Evolutionary conservation across 2,888 invertebrate genomes (phyloP), one percentile per base, ranked within the genome.

Genomic region (Macrosoma leucophasiata): DNA sequence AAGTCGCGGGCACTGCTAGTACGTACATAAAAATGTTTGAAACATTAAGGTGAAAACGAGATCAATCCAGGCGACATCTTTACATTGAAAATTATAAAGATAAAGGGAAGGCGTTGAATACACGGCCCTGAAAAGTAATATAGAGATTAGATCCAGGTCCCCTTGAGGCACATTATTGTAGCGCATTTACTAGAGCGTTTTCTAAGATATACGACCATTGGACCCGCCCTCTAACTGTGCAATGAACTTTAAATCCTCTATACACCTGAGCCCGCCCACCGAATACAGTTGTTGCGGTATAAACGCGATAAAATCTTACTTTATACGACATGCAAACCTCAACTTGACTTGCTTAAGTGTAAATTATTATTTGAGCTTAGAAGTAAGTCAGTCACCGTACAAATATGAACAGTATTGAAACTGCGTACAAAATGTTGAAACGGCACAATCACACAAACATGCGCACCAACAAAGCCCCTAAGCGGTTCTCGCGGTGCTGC

Each of bases 221-320:
- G 64, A 50, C 55, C 68, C 79, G 69, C 79, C 79, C 64, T 67
- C 68, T 61, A 63, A 62, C 74, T 76, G 74, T 64, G 71, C 76
- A 75, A 71, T 79, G 76, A 78, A 79, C 78, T 78, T 78, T 77
- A 77, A 75, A 76, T 69, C 67, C 73, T 65, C 69, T 64, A 63
- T 55, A 67, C 73, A 78, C 78, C 78, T 78, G 74, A 46, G 55
- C 46, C 67, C 73, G 72, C 76, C 74, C 72, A 70, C 71, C 61
- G 60, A 74, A 75, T 77, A 72, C 67, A 76, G 73, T 75, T 77
- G 74, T 74, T 71, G 69, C 62, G 58, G 59, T 65, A 66, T 65
- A 62, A 70, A 41, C 25, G 35, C 44, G 47, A 47, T 47, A 39
- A 47, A 36, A 39, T 40, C 47, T 29, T 34, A 33, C 27, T 47